Evolutionary conservation across 64 coral and sea anemone species (phyloP).

Genomic region (Hydrozoanthus tunicans): DNA sequence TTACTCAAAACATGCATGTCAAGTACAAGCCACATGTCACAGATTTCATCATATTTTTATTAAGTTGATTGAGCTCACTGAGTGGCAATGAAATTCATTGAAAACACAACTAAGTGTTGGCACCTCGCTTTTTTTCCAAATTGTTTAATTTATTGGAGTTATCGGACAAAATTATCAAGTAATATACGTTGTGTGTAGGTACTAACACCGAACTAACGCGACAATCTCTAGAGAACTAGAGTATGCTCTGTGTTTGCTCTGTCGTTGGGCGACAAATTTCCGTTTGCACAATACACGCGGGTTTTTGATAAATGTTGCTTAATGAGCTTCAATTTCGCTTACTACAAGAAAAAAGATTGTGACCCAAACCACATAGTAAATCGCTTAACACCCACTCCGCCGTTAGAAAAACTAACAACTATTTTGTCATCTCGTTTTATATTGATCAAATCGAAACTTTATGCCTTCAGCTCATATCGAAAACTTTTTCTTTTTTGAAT

Average conservation of each 20-base stretch:
- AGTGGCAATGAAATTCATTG: constrained; percentile 51
- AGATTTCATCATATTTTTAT: constrained; percentile 37
- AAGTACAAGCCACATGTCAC: constrained; percentile 50
- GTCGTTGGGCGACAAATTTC: constrained; percentile 84
- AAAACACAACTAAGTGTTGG: constrained; percentile 49
- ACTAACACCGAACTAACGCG: constrained; percentile 32
- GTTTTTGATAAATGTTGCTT: constrained; percentile 84
- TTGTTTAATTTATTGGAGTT: constrained; percentile 51
- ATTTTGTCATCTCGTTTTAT: constrained; percentile 24
- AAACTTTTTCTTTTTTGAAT: constrained; percentile 44
- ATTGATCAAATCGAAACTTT: constrained; percentile 66
- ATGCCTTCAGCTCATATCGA: constrained; percentile 59
- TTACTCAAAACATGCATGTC: constrained; percentile 39
- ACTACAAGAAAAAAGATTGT: constrained; percentile 68
- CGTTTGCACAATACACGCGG: constrained; percentile 82
- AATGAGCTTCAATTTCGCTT: constrained; percentile 87
- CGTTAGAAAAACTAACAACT: constrained; percentile 52
- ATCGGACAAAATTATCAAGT: constrained; percentile 39
- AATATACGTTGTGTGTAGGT: constrained; percentile 69
- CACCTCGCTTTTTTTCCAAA: neutral
- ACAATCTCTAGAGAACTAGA: constrained; percentile 13
- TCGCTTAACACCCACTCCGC: constrained; percentile 75
- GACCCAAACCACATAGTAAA: constrained; percentile 67
- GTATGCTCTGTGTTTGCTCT: constrained; percentile 40
- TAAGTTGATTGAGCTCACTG: constrained; percentile 45